Conservation (phyloP, 2,888 invertebrate species). For the Clitarchus hookeri region DNA sequence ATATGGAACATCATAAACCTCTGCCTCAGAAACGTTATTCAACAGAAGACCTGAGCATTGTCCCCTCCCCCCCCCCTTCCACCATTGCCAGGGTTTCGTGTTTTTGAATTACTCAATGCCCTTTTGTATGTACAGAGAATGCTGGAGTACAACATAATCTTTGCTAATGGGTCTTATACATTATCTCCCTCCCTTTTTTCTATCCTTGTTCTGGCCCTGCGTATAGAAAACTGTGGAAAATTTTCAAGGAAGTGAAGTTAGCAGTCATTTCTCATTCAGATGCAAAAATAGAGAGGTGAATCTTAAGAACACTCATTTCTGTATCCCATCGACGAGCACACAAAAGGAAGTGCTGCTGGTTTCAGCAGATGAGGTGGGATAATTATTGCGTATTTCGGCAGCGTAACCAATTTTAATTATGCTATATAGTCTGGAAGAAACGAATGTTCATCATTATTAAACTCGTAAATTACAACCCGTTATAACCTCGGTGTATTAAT, state of each 20-base stretch:
- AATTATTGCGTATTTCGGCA: neutral
- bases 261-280: neutral
- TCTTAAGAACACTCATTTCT: neutral
- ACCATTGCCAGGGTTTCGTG: neutral
- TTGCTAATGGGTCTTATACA: neutral
- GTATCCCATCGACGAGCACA: neutral
- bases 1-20: too few relatives aligned
- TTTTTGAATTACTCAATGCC: neutral
- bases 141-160: neutral
- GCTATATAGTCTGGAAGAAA: neutral
- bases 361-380: neutral
- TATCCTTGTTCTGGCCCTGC: neutral
- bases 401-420: constrained; percentile 3
- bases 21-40: too few relatives aligned
- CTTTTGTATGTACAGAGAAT: constrained; percentile 3
- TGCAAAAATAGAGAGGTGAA: neutral
- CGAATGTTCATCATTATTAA: neutral
- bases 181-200: neutral
- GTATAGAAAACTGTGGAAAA: neutral
- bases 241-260: neutral
- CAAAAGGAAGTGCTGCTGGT: neutral
- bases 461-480: neutral
- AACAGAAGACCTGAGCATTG: neutral
- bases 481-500: too few relatives aligned
- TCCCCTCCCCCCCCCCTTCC: neutral